A percentile compares a stretch with the other conserved stretches of the same genome.
These are phyloP conservation scores for Lasioglossum lativentre DNA, from an alignment of 2,888 invertebrate species.

Conservation along the genomic window DNA sequence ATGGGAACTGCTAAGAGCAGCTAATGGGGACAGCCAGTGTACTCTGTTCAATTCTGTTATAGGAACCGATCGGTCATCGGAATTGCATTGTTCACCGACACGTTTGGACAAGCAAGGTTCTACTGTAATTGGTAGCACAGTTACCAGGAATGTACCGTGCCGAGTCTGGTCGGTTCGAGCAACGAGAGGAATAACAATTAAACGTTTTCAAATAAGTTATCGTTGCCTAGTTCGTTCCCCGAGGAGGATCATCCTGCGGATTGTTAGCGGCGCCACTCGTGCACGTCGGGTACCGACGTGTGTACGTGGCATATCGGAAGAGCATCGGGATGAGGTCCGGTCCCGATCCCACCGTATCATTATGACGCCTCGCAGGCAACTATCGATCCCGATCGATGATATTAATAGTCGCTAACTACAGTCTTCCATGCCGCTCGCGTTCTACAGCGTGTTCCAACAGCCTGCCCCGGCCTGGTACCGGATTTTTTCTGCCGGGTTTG, in stretches of 20 bases:
- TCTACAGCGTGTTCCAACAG: slow-evolving; percentile 63
- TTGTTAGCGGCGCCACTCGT: slow-evolving; percentile 75
- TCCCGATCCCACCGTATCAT: slow-evolving; percentile 78
- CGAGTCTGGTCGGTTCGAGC: neutral
- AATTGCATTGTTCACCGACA: neutral
- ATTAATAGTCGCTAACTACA: slow-evolving; percentile 83
- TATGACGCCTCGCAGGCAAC: slow-evolving; percentile 81
- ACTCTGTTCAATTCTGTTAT: neutral
- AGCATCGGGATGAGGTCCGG: slow-evolving; percentile 68
- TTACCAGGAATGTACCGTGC: neutral
- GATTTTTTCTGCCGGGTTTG: slow-evolving; percentile 11
- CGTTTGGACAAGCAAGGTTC: neutral
- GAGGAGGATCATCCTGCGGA: slow-evolving; percentile 25
- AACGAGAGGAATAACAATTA: neutral
- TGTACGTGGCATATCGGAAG: slow-evolving; percentile 70
- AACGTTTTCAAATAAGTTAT: slow-evolving; percentile 22
- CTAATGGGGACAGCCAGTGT: neutral
- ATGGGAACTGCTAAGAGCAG: no score
- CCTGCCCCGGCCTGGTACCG: slow-evolving; percentile 12
- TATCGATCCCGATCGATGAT: slow-evolving; percentile 83
- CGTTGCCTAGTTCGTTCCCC: slow-evolving; percentile 34
- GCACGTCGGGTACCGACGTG: slow-evolving; percentile 44
- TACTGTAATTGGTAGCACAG: neutral
- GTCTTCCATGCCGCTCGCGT: slow-evolving; percentile 75
- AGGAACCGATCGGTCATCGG: neutral